Evolutionary conservation across 2,797 vertebrate genomes (phyloP).

Genomic region (Limosa lapponica): DNA sequence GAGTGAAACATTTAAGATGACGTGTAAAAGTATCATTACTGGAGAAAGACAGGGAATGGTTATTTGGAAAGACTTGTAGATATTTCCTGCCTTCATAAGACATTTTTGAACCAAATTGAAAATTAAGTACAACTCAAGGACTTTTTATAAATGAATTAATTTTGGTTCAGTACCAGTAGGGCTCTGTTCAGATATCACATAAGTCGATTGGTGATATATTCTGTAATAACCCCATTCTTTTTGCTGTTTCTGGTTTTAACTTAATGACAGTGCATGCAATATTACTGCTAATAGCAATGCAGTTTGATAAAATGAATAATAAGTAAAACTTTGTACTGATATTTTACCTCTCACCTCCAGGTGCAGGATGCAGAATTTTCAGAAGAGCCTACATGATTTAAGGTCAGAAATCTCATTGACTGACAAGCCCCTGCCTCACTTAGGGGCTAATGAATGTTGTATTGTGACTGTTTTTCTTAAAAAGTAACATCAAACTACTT

Average conservation of each 20-base stretch:
- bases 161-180: background rate
- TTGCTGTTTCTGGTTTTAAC: background rate
- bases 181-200: background rate
- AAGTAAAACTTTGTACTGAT: conserved; percentile 42
- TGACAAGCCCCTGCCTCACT: conserved; percentile 68
- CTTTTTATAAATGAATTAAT: background rate
- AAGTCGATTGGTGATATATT: background rate
- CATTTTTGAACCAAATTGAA: background rate
- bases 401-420: conserved; percentile 63
- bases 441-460: conserved; percentile 70
- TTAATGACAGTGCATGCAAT: background rate
- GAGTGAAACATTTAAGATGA: background rate
- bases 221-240: background rate
- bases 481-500: conserved; percentile 66
- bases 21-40: background rate
- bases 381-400: conserved; percentile 38
- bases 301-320: conserved; percentile 44
- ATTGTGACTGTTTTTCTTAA: conserved; percentile 70
- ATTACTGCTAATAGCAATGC: conserved; percentile 17
- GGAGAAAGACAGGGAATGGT: background rate
- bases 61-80: background rate
- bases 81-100: background rate
- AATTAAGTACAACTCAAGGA: background rate
- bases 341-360: conserved; percentile 69
- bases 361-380: conserved; percentile 59